Evolutionary conservation across 2,888 invertebrate species (phyloP), one percentile per base, ranked within the genome.

Genomic region (Ditylenchus weischeri): DNA sequence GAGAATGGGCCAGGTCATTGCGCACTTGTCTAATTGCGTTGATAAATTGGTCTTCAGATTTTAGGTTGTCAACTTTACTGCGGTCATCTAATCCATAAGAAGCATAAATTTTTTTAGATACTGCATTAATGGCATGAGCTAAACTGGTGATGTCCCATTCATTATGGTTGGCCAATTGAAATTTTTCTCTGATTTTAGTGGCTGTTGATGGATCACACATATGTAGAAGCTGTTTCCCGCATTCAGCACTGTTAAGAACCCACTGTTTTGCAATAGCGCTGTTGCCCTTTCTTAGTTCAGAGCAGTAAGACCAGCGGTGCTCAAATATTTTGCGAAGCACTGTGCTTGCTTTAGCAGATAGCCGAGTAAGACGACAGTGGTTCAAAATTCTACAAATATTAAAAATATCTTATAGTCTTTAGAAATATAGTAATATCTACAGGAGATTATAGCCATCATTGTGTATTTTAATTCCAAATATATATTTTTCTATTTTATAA

Each of bases 271-370:
- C 50, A 50, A 18, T 21, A 50, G 50, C 2, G 6, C 6, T 19
- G 18, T 50, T 21, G 18, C 50, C 50, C 18, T 50, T 50, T 6
- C 2, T 5, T 19, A 50, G 18, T 50, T 50, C 6, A 19, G 21
- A 19, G 50, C 21, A 50, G 18, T 19, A 6, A 50, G 50, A 18
- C 50, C 50, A 50, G 18, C 50, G 50, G 50, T 6, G 18, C 18
- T 21, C 18, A 50, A 50, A 50, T 19, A 50, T 50, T 21, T 50
- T 18, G 50, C 50, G n/a, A 50, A 50, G 50, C 50, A 50, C 50
- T 21, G 18, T 18, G 50, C n/a, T 21, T 5, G 50, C 50, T 50
- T 21, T 50, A 19, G 18, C 50, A 18, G 21, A 50, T 4, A 50
- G 21, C 21, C 21, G 50, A 50, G 6, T 50, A 50, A 19, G 21